A percentile compares a stretch with the other conserved stretches of the same genome.
Evolutionary conservation across 2,888 invertebrate genomes (phyloP).

Genomic region (Drosophila buzzatii): DNA sequence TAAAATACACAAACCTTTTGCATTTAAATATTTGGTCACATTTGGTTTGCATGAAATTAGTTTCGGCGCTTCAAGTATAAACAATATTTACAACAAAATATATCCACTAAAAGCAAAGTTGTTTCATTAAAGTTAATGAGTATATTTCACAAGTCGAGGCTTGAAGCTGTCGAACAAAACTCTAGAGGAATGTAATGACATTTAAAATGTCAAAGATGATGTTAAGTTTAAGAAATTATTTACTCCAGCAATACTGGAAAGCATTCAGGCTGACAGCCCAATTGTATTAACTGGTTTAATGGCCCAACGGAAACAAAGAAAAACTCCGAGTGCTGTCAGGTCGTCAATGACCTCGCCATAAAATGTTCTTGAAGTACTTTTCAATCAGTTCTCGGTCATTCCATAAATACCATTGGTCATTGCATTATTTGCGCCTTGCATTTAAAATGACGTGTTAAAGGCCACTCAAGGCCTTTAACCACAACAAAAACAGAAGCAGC

Average conservation of each 20-base stretch:
- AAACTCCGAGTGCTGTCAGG: not conserved
- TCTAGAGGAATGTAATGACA: no score
- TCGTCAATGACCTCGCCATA: slow-evolving; percentile 16
- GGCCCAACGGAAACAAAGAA: not conserved
- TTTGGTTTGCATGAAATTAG: not conserved
- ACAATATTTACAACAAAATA: not conserved
- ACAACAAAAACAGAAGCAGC: slow-evolving; percentile 18
- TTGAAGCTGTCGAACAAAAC: not conserved
- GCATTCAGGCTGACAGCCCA: not conserved
- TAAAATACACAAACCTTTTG: not conserved
- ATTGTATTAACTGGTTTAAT: not conserved
- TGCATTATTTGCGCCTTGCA: slow-evolving; percentile 39
- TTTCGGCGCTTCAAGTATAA: not conserved
- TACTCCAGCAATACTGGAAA: not conserved
- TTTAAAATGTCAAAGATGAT: no score
- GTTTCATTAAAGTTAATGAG: not conserved
- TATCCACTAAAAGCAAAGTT: not conserved
- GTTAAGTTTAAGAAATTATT: not conserved
- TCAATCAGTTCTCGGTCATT: slow-evolving; percentile 29
- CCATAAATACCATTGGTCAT: slow-evolving; percentile 24
- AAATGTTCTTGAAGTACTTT: slow-evolving; percentile 4
- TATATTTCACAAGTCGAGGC: not conserved
- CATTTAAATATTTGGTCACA: not conserved
- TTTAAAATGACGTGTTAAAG: slow-evolving; percentile 33
- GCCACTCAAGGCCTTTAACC: slow-evolving; percentile 36